These are phyloP conservation scores for Rhipidura dahli DNA, from an alignment of 2,113 vertebrate genomes.

Conservation along the genomic window DNA sequence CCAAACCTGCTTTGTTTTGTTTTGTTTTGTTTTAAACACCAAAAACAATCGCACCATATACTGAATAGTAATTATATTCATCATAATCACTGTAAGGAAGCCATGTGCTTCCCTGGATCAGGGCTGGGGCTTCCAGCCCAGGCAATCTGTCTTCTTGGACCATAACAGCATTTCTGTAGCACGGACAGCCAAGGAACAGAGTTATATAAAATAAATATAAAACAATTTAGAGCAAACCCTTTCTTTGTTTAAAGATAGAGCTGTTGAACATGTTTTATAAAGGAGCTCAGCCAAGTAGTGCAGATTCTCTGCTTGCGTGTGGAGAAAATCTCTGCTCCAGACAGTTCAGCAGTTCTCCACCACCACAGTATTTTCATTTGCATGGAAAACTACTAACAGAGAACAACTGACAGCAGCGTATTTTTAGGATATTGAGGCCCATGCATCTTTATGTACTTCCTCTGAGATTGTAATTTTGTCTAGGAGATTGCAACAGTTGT, in stretches of 20 bases:
- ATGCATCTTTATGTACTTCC: not conserved
- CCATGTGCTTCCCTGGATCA: conserved; percentile 49
- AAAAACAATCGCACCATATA: conserved; percentile 23
- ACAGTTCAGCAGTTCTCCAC: not conserved
- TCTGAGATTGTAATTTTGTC: not conserved
- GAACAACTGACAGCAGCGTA: not conserved
- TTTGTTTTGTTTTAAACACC: conserved; percentile 30
- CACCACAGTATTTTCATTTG: not conserved
- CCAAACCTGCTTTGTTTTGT: conserved; percentile 13
- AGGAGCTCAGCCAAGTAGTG: not conserved
- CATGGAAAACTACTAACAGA: not conserved
- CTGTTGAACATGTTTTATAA: not conserved
- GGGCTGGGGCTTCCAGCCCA: conserved; percentile 3
- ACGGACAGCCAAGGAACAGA: not conserved
- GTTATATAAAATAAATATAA: not conserved
- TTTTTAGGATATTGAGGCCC: not conserved
- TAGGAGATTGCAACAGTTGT: conserved; percentile 30
- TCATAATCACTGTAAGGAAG: conserved; percentile 2
- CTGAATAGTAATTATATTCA: conserved; percentile 35
- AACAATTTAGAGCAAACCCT: not conserved
- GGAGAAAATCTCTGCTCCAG: not conserved
- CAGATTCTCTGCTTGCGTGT: not conserved
- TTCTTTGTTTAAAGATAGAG: not conserved
- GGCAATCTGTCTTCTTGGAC: conserved; percentile 22
- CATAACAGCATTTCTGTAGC: not conserved